Evolutionary conservation across 2,113 vertebrate species (phyloP).

Genomic region (Miniopterus natalensis): DNA sequence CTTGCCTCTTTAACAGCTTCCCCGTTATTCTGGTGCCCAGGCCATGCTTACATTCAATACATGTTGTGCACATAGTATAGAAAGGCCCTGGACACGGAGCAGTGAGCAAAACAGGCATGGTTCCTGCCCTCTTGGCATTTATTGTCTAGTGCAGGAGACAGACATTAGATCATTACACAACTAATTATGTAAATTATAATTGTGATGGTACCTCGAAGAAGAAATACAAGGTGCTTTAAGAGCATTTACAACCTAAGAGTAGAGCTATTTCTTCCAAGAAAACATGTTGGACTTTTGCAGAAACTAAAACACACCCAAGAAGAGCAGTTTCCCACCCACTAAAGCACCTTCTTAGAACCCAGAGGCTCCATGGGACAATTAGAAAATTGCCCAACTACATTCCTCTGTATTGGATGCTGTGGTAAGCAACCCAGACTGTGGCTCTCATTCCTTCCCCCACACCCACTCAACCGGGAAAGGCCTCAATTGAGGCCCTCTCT

Average conservation of each 20-base stretch:
- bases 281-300: neutral
- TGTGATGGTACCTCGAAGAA: neutral
- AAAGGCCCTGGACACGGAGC: neutral
- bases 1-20: neutral
- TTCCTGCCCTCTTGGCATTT: neutral
- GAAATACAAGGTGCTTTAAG: neutral
- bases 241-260: neutral
- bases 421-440: too few species aligned
- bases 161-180: neutral
- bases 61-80: neutral
- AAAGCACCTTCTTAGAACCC: neutral
- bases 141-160: neutral
- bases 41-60: neutral
- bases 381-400: neutral
- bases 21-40: neutral
- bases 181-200: neutral
- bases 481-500: neutral
- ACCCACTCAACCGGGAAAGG: neutral
- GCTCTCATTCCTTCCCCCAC: neutral
- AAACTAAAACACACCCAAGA: neutral
- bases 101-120: neutral
- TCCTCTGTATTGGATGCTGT: neutral
- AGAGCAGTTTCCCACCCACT: neutral
- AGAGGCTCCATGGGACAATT: neutral
- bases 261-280: neutral